Conservation (phyloP, 2,797 vertebrate genomes). For the Petrocephalus schoutedeni region DNA sequence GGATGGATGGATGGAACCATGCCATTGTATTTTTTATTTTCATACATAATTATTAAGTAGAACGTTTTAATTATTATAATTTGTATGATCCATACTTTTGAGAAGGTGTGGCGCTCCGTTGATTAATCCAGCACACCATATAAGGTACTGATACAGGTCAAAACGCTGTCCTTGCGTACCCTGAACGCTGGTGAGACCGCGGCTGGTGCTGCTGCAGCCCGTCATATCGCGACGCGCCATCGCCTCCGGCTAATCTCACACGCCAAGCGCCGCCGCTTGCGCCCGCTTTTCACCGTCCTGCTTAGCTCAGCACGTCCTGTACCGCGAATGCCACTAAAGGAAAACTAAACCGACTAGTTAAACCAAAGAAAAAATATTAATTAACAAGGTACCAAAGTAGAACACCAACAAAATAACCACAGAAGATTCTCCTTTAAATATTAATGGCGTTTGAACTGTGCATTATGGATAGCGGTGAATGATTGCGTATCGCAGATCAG, state of each 20-base stretch:
- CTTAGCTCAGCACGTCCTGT: background rate
- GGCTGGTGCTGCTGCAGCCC: background rate
- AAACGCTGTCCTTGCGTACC: background rate
- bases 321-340: background rate
- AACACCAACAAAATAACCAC: background rate
- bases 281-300: background rate
- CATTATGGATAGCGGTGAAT: background rate
- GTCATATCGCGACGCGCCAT: background rate
- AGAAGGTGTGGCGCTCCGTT: background rate
- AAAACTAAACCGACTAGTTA: background rate
- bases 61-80: background rate
- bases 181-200: background rate
- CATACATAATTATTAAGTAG: background rate
- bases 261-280: background rate
- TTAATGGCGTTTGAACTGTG: background rate
- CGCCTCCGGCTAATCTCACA: background rate
- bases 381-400: background rate
- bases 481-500: background rate
- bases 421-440: background rate
- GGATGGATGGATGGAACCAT: background rate
- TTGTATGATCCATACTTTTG: background rate
- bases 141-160: background rate
- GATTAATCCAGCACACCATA: background rate
- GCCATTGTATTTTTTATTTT: background rate
- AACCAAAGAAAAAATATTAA: slow-evolving; percentile 4